Conservation (phyloP, 64 coral and sea anemone genomes). For the Exaiptasia diaphana region DNA sequence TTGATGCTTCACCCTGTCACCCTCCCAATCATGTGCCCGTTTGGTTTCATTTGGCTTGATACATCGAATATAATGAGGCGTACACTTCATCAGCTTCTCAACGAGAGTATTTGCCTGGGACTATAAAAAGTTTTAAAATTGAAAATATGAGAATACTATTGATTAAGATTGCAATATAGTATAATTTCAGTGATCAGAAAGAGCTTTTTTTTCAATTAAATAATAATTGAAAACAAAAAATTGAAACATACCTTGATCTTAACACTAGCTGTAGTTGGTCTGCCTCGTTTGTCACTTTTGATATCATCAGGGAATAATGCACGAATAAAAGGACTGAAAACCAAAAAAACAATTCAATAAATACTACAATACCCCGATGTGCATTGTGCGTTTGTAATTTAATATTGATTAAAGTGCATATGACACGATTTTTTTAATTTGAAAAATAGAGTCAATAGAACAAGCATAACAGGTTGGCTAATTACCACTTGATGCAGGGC, state of each 20-base stretch:
- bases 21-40: conserved; percentile 92
- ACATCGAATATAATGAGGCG: conserved; percentile 95
- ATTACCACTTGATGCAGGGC: too few species aligned
- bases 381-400: too few species aligned
- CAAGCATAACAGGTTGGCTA: too few species aligned
- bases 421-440: too few species aligned
- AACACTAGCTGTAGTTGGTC: conserved; percentile 80
- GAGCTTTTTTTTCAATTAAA: too few species aligned
- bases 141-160: background rate
- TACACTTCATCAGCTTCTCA: conserved; percentile 84
- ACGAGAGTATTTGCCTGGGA: background rate
- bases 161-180: background rate
- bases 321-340: conserved; percentile 73
- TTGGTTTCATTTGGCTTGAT: conserved; percentile 99
- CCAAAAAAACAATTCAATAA: background rate
- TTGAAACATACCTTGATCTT: conserved; percentile 99
- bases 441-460: too few species aligned
- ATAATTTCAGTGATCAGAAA: too few species aligned
- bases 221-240: too few species aligned
- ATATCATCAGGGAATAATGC: conserved; percentile 77
- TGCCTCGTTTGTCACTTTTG: conserved; percentile 76
- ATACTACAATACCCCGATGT: too few species aligned
- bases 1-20: conserved; percentile 79
- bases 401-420: too few species aligned
- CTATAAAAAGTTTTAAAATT: background rate